Evolutionary conservation across 1,140 invertebrate genomes (phyloP).

Genomic region (Apolygus lucorum): DNA sequence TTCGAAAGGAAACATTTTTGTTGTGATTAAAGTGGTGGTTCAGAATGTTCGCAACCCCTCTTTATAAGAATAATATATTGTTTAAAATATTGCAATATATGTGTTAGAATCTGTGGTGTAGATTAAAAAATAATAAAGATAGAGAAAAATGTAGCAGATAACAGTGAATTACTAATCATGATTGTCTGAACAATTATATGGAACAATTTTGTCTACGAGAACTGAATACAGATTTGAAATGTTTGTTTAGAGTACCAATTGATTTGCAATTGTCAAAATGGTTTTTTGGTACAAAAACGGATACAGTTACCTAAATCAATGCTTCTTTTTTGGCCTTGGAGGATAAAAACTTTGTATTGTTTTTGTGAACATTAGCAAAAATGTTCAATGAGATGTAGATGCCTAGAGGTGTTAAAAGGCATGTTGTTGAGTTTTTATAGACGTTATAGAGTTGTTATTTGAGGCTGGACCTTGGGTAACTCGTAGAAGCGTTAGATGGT

Average conservation of each 20-base stretch:
- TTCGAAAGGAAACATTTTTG: not conserved
- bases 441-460: slow-evolving; percentile 18
- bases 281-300: not conserved
- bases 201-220: too few species aligned
- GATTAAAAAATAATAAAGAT: not conserved
- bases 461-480: slow-evolving; percentile 29
- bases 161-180: too few species aligned
- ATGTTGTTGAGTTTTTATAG: slow-evolving; percentile 26
- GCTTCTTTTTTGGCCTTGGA: slow-evolving; percentile 22
- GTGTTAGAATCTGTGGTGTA: slow-evolving; percentile 8
- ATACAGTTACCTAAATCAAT: not conserved
- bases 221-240: too few species aligned
- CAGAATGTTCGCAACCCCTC: not conserved
- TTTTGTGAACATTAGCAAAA: slow-evolving; percentile 3
- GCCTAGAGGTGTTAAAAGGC: slow-evolving; percentile 14
- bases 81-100: not conserved
- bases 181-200: too few species aligned
- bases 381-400: slow-evolving; percentile 8
- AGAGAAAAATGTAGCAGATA: too few species aligned
- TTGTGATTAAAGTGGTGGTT: not conserved
- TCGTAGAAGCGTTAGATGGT: slow-evolving; percentile 24
- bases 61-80: too few species aligned
- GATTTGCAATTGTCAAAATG: too few species aligned
- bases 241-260: too few species aligned
- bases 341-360: not conserved